Percentiles rank a stretch among this genome's conserved stretches.
phyloP scores from a whole-genome alignment of 2,797 vertebrate species.

The Ispidina picta region DNA sequence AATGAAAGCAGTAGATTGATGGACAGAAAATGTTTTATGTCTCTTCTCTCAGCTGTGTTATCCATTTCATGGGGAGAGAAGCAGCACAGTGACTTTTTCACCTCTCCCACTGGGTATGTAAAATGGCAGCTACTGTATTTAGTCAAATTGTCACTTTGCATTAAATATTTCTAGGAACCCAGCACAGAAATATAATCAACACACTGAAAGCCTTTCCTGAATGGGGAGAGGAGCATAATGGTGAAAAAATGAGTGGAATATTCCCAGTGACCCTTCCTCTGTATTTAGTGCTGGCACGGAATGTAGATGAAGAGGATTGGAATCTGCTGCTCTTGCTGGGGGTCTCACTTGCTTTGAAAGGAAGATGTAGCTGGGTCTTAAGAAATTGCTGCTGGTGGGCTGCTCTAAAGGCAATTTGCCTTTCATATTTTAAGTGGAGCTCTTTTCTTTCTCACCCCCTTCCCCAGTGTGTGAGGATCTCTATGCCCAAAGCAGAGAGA shows the following conservation, averaged over 20 bases:
- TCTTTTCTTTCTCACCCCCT: neutral
- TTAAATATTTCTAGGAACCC: conserved; percentile 46
- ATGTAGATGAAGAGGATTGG: neutral
- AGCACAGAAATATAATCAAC: neutral
- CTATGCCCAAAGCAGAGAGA: neutral
- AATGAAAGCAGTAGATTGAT: conserved; percentile 59
- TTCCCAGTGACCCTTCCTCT: neutral
- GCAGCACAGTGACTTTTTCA: conserved; percentile 36
- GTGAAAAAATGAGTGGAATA: neutral
- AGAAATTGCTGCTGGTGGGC: neutral
- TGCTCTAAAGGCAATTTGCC: neutral
- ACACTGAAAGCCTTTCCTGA: neutral
- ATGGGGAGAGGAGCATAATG: neutral
- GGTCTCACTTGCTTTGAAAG: neutral
- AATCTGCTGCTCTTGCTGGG: neutral
- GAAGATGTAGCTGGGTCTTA: neutral
- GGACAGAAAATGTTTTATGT: conserved; percentile 36
- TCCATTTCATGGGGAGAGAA: conserved; percentile 47
- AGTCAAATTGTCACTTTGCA: conserved; percentile 48
- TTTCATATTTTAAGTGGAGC: neutral
- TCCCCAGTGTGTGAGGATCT: neutral
- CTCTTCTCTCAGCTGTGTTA: conserved; percentile 41
- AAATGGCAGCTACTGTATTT: conserved; percentile 40
- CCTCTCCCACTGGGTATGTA: conserved; percentile 11
- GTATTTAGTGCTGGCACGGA: neutral